Evolutionary conservation across 2,113 vertebrate genomes (phyloP).

Genomic region (Hepsetus odoe): DNA sequence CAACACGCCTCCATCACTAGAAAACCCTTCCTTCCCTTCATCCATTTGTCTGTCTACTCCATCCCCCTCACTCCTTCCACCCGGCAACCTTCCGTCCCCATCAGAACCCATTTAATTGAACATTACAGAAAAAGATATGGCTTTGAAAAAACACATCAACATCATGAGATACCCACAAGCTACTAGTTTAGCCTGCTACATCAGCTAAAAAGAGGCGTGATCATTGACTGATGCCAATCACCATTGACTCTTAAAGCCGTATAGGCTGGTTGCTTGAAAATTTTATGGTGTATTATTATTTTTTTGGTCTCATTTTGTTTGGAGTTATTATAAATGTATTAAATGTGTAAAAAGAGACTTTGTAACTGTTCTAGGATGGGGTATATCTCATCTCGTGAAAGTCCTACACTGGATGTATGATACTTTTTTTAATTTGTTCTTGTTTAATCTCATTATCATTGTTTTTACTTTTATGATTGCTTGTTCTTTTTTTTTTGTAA

Average conservation of each 20-base stretch:
- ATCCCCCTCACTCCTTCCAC: slow-evolving; percentile 40
- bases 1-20: slow-evolving; percentile 34
- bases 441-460: slow-evolving; percentile 62
- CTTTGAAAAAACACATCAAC: slow-evolving; percentile 59
- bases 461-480: slow-evolving; percentile 40
- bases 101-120: slow-evolving; percentile 65
- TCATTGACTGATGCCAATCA: slow-evolving; percentile 52
- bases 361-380: slow-evolving; percentile 68
- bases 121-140: slow-evolving; percentile 63
- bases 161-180: slow-evolving; percentile 56
- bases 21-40: slow-evolving; percentile 50
- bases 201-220: slow-evolving; percentile 61
- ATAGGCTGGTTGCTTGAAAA: slow-evolving; percentile 64
- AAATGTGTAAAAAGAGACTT: slow-evolving; percentile 71
- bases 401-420: slow-evolving; percentile 81
- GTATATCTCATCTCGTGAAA: slow-evolving; percentile 76
- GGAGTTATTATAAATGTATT: slow-evolving; percentile 76
- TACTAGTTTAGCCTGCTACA: slow-evolving; percentile 62
- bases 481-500: slow-evolving; percentile 54
- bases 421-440: slow-evolving; percentile 45
- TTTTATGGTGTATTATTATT: slow-evolving; percentile 70
- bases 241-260: slow-evolving; percentile 58
- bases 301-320: slow-evolving; percentile 63
- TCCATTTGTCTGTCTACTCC: slow-evolving; percentile 49
- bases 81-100: slow-evolving; percentile 44